Evolutionary conservation across 2,797 vertebrate genomes (phyloP).

Genomic region (Lycodopsis pacificus): DNA sequence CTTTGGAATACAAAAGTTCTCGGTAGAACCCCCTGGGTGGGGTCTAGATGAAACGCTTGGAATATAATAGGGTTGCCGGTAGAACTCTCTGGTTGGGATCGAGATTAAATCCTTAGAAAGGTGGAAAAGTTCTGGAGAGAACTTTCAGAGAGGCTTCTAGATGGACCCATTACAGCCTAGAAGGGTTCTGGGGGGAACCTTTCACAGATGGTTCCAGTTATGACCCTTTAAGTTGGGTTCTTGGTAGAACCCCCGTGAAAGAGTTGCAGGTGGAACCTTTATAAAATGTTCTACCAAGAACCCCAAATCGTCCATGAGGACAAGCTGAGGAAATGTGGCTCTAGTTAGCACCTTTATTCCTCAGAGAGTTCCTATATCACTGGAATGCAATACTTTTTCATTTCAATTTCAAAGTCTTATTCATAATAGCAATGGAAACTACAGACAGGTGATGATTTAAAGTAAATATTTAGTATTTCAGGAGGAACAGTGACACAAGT

Average conservation of each 20-base stretch:
- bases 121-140: no score
- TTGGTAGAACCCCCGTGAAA: background rate
- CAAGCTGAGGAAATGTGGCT: background rate
- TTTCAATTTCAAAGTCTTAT: background rate
- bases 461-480: conserved; percentile 5
- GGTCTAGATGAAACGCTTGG: background rate
- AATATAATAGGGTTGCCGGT: background rate
- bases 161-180: background rate
- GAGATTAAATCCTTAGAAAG: background rate
- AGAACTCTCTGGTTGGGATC: background rate
- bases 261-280: background rate
- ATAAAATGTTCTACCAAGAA: background rate
- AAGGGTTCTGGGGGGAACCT: background rate
- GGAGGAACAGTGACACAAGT: conserved; percentile 6
- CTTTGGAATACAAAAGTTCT: background rate
- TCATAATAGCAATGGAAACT: background rate
- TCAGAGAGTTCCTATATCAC: background rate
- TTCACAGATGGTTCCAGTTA: background rate
- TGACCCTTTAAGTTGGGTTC: background rate
- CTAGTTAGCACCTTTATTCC: background rate
- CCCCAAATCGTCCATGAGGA: background rate
- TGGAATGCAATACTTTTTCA: background rate
- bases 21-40: background rate
- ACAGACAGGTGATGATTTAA: background rate
- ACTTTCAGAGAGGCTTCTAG: background rate